Conservation (phyloP, 1,140 invertebrate genomes). For the Contarinia nasturtii region DNA sequence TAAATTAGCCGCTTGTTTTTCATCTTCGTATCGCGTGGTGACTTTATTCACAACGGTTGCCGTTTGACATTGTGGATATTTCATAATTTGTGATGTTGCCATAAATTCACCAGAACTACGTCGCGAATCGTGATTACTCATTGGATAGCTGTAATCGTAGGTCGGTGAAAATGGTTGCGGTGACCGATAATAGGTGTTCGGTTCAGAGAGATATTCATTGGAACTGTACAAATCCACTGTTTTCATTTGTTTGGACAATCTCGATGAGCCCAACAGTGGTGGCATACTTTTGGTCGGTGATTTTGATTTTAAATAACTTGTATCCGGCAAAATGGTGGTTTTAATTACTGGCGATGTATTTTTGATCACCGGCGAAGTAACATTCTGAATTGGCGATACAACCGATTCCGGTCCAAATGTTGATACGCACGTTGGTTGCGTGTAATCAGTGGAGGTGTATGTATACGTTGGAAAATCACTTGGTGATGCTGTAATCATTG, state of each 20-base stretch:
- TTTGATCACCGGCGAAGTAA: slow-evolving; percentile 19
- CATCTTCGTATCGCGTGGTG: background rate
- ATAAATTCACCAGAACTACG: slow-evolving; percentile 28
- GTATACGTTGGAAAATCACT: slow-evolving; percentile 1
- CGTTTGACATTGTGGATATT: slow-evolving; percentile 36
- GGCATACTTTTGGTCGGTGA: background rate
- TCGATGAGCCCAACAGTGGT: background rate
- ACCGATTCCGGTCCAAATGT: background rate
- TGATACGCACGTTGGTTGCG: background rate
- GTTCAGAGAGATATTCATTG: background rate
- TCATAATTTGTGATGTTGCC: slow-evolving; percentile 41
- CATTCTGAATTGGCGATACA: slow-evolving; percentile 5
- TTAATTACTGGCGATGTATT: slow-evolving; percentile 15
- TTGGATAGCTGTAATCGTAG: background rate
- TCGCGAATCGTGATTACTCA: background rate
- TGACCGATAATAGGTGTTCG: background rate
- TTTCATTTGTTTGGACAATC: slow-evolving; percentile 1
- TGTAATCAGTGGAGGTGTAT: slow-evolving; percentile 2
- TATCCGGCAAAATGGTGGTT: slow-evolving; percentile 15
- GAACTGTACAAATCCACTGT: slow-evolving; percentile 13
- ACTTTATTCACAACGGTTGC: slow-evolving; percentile 18
- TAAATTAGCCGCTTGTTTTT: background rate
- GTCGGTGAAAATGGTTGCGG: background rate
- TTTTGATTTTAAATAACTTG: slow-evolving; percentile 3
- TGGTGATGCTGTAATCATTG: background rate